Conservation (phyloP, 2,113 vertebrate species). For the Chamaea fasciata region DNA sequence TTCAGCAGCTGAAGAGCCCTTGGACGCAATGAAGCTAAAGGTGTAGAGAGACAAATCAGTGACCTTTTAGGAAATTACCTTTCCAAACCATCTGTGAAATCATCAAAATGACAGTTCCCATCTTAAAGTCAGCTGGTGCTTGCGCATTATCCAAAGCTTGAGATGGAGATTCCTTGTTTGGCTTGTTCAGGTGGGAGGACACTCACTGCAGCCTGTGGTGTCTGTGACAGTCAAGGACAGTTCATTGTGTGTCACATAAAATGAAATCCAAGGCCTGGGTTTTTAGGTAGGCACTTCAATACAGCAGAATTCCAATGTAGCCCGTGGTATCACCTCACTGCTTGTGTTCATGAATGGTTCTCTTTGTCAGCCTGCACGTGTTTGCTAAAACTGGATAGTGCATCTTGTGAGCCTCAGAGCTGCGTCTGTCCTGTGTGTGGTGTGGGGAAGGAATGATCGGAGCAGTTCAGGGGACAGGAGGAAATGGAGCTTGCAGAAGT, state of each 20-base stretch:
- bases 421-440: not conserved
- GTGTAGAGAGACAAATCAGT: not conserved
- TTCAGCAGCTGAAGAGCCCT: not conserved
- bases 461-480: not conserved
- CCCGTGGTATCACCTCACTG: not conserved
- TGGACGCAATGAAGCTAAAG: not conserved
- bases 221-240: not conserved
- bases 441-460: not conserved
- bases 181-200: not conserved
- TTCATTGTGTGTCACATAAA: not conserved
- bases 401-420: not conserved
- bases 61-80: conserved; percentile 7
- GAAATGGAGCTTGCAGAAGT: not conserved
- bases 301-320: not conserved
- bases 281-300: not conserved
- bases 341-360: not conserved
- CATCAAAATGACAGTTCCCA: not conserved
- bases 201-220: not conserved
- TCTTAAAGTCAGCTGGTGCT: not conserved
- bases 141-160: not conserved
- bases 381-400: not conserved
- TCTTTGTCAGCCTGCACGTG: not conserved
- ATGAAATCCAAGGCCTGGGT: not conserved
- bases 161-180: not conserved
- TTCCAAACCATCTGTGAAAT: conserved; percentile 20